phyloP scores from a whole-genome alignment of 2,797 vertebrate species.

The Chlorospingus flavigularis region DNA sequence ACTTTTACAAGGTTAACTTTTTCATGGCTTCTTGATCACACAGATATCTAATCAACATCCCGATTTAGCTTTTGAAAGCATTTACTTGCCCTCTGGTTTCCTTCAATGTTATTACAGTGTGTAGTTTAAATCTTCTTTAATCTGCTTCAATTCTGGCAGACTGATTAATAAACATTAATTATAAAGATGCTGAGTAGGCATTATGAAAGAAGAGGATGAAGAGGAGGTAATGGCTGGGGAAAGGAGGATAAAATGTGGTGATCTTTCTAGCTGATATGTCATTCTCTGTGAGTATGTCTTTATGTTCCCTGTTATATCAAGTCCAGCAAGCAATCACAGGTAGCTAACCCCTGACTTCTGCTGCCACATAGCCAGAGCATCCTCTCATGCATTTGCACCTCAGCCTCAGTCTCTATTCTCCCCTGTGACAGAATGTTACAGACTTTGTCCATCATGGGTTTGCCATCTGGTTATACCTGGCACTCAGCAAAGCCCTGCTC shows the following conservation, averaged over 20 bases:
- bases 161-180: constrained; percentile 47
- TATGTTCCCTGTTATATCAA: background rate
- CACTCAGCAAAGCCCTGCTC: background rate
- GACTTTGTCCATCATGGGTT: background rate
- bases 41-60: background rate
- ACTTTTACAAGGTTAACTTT: constrained; percentile 6
- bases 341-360: background rate
- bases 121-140: constrained; percentile 37
- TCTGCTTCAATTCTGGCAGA: constrained; percentile 3
- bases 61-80: background rate
- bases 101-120: background rate
- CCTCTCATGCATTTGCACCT: background rate
- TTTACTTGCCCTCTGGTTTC: constrained; percentile 18
- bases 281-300: background rate
- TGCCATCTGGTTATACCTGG: background rate
- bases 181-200: constrained; percentile 27
- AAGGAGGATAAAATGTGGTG: background rate
- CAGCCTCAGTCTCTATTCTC: background rate
- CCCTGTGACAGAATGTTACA: background rate
- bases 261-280: background rate
- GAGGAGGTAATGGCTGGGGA: background rate
- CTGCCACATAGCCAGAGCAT: background rate
- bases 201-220: background rate
- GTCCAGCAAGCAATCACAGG: background rate
- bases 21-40: background rate